phyloP scores from a whole-genome alignment of 53 echinoderm and acorn worm species.

The Astropecten irregularis region DNA sequence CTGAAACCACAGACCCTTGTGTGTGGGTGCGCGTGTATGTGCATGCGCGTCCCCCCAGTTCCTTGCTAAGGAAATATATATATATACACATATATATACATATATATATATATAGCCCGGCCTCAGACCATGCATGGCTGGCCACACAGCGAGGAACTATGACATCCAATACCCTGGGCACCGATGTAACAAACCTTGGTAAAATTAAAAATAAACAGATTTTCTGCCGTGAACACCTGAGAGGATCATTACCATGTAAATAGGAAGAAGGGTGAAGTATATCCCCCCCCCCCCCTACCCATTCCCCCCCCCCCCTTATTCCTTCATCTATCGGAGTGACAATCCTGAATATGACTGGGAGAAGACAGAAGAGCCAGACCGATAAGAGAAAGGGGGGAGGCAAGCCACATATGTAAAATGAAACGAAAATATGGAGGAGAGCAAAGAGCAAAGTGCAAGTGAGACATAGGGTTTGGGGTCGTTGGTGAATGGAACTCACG shows the following conservation, averaged over 20 bases:
- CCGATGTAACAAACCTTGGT: conserved; percentile 69
- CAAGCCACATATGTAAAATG: too few relatives aligned
- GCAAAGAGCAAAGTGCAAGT: conserved; percentile 14
- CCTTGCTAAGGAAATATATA: too few relatives aligned
- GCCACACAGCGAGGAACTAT: neutral
- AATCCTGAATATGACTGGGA: neutral
- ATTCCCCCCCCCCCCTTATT: too few relatives aligned
- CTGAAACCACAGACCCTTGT: neutral
- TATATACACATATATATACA: too few relatives aligned
- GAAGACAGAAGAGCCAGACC: too few relatives aligned
- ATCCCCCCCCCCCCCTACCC: too few relatives aligned
- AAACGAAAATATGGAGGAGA: neutral
- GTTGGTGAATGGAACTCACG: neutral
- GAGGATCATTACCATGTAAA: conserved; percentile 63
- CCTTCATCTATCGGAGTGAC: too few relatives aligned
- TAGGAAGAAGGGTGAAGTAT: conserved; percentile 48
- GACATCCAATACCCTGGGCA: conserved; percentile 51
- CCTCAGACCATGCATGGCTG: conserved; percentile 40
- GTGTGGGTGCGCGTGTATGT: too few relatives aligned
- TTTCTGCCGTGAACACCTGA: conserved; percentile 67
- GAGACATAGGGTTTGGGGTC: neutral
- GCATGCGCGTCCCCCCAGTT: too few relatives aligned
- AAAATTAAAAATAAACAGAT: conserved; percentile 97
- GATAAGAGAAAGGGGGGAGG: neutral
- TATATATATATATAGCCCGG: too few relatives aligned